Percentiles rank a stretch among this genome's conserved stretches.
Conservation (phyloP, 2,797 vertebrate species). For the Poecilia wingei region DNA sequence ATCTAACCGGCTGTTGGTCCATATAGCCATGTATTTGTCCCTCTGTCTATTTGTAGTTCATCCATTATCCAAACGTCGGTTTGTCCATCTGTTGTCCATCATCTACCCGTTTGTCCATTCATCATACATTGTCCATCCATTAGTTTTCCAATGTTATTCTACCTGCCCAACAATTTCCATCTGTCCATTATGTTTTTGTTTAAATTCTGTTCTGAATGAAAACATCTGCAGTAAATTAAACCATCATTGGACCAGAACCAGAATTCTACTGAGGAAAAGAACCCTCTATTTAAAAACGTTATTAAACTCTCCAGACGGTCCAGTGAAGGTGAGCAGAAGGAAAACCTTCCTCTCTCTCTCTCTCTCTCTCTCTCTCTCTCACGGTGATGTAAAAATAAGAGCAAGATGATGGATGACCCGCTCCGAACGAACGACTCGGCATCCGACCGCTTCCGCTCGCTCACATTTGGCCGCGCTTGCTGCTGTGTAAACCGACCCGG, state of each 20-base stretch:
- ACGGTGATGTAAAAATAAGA: neutral
- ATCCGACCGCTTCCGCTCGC: conserved; percentile 37
- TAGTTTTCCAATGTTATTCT: neutral
- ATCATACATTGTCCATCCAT: neutral
- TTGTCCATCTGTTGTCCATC: neutral
- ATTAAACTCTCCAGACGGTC: neutral
- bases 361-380: neutral
- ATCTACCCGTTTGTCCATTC: neutral
- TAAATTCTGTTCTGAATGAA: neutral
- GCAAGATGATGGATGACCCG: conserved; percentile 10
- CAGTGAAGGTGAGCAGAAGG: neutral
- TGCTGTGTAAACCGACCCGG: conserved; percentile 36
- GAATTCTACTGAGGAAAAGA: neutral
- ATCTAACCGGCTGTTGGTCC: too few species aligned
- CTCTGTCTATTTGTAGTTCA: too few species aligned
- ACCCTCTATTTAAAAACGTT: neutral
- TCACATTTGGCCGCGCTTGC: conserved; percentile 38
- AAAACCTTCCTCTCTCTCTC: neutral
- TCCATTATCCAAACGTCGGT: neutral
- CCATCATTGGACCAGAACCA: neutral
- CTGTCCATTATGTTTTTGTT: neutral
- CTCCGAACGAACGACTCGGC: neutral
- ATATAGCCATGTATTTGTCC: too few species aligned
- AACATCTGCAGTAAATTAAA: neutral
- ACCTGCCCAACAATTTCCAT: neutral